These are phyloP conservation scores for Corythoichthys intestinalis DNA, from an alignment of 2,113 vertebrate species.

Conservation along the genomic window DNA sequence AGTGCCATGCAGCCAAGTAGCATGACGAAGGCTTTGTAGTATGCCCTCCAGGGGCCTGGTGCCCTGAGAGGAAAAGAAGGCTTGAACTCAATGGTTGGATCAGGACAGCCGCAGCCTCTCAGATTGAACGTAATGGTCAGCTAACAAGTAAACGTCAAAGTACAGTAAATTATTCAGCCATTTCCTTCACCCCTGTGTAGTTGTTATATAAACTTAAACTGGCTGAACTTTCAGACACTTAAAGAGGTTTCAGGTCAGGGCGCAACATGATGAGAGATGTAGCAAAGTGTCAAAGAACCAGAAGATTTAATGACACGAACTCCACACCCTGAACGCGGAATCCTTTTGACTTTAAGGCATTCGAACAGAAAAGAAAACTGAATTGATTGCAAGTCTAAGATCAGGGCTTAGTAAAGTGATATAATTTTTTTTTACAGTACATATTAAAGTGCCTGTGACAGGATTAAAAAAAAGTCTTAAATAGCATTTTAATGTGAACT, in stretches of 20 bases:
- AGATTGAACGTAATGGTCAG: slow-evolving; percentile 38
- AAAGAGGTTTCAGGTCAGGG: slow-evolving; percentile 29
- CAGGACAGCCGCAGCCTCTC: slow-evolving; percentile 38
- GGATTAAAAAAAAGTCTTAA: no score
- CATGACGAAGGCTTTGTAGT: slow-evolving; percentile 59
- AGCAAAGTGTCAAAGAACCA: slow-evolving; percentile 50
- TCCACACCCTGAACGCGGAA: not conserved
- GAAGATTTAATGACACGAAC: slow-evolving; percentile 51
- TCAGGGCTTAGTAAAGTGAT: not conserved
- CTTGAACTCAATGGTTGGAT: slow-evolving; percentile 54
- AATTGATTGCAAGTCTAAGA: not conserved
- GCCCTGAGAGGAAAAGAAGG: slow-evolving; percentile 56
- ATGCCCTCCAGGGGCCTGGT: slow-evolving; percentile 32
- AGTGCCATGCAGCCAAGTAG: slow-evolving; percentile 43
- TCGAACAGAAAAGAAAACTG: not conserved
- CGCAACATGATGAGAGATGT: slow-evolving; percentile 64
- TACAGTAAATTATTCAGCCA: slow-evolving; percentile 8
- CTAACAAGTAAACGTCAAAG: slow-evolving; percentile 10
- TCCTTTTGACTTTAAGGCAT: not conserved
- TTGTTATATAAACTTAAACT: not conserved
- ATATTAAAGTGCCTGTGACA: no score
- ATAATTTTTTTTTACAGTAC: no score
- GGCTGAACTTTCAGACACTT: not conserved
- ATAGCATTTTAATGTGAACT: no score
- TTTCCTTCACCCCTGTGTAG: not conserved